Evolutionary conservation across 2,113 vertebrate genomes (phyloP).

Genomic region (Hydrochoerus hydrochaeris): DNA sequence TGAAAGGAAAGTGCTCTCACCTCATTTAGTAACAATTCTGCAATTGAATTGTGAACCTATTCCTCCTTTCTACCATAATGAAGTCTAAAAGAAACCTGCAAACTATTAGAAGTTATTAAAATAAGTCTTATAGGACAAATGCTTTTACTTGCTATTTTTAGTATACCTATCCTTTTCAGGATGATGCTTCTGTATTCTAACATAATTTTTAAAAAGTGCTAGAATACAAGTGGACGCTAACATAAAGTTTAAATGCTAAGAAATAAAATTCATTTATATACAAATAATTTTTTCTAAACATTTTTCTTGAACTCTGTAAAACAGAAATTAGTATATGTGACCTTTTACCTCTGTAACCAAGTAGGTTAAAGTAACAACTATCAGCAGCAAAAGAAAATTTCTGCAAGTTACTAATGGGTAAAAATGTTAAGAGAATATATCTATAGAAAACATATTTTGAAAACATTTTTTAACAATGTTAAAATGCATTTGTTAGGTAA

Average conservation of each 20-base stretch:
- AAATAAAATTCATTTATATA: constrained; percentile 37
- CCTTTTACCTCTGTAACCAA: constrained; percentile 51
- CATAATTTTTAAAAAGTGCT: constrained; percentile 46
- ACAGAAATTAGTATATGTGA: not conserved
- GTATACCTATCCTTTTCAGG: not conserved
- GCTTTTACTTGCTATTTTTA: constrained; percentile 16
- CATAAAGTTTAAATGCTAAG: not conserved
- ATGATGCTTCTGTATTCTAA: not conserved
- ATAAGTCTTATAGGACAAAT: not conserved
- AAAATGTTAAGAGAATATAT: not conserved
- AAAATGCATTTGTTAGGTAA: not conserved
- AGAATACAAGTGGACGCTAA: not conserved
- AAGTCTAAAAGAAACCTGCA: constrained; percentile 24
- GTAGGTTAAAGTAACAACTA: constrained; percentile 29
- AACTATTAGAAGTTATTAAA: not conserved
- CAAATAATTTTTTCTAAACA: constrained; percentile 36
- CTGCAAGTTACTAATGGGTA: not conserved
- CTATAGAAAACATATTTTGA: constrained; percentile 20
- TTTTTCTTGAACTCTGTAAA: constrained; percentile 1
- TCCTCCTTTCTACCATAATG: not conserved
- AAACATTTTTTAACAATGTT: not conserved
- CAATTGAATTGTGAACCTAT: not conserved
- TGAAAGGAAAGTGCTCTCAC: not conserved
- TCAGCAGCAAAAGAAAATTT: constrained; percentile 52
- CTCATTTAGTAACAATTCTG: not conserved